A percentile compares a stretch with the other conserved stretches of the same genome.
phyloP scores from a whole-genome alignment of 2,113 vertebrate genomes.

The Morone chrysops region DNA sequence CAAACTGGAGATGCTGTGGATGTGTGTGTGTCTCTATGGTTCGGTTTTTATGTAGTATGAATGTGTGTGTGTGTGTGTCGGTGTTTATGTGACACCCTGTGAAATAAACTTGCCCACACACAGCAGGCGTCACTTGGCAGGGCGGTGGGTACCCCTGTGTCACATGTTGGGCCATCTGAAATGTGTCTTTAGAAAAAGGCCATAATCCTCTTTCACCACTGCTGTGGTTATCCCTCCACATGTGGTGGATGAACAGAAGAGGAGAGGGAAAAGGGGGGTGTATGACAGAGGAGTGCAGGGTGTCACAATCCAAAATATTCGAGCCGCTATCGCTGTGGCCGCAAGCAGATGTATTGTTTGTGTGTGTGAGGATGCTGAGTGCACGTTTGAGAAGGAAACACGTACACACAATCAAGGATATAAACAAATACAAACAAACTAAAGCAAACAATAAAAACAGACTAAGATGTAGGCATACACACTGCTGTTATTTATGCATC shows the following conservation, averaged over 20 bases:
- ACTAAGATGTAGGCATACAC: not conserved
- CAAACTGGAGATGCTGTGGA: slow-evolving; percentile 14
- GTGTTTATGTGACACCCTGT: slow-evolving; percentile 33
- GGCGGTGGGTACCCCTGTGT: slow-evolving; percentile 34
- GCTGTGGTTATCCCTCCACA: slow-evolving; percentile 45
- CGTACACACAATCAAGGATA: slow-evolving; percentile 7
- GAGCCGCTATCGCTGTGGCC: slow-evolving; percentile 17
- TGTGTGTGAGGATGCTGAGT: slow-evolving; percentile 33
- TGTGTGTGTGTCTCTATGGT: slow-evolving; percentile 14
- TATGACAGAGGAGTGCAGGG: slow-evolving; percentile 14
- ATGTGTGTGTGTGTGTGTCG: not conserved
- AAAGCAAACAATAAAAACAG: slow-evolving; percentile 33
- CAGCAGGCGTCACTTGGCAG: slow-evolving; percentile 59
- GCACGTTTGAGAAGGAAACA: slow-evolving; percentile 47
- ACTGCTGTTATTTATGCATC: not conserved
- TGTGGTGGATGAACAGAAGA: slow-evolving; percentile 27
- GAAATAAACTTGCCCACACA: slow-evolving; percentile 58
- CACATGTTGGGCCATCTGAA: slow-evolving; percentile 55
- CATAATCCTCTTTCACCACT: slow-evolving; percentile 62
- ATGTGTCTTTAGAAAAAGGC: slow-evolving; percentile 64
- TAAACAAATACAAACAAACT: slow-evolving; percentile 41
- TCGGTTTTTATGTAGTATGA: slow-evolving; percentile 7
- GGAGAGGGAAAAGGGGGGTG: not conserved
- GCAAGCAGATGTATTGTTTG: slow-evolving; percentile 52
- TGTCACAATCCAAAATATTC: slow-evolving; percentile 16